Base-by-base conservation (phyloP, 2,797 vertebrate genomes). In the Liparis tanakae region DNA sequence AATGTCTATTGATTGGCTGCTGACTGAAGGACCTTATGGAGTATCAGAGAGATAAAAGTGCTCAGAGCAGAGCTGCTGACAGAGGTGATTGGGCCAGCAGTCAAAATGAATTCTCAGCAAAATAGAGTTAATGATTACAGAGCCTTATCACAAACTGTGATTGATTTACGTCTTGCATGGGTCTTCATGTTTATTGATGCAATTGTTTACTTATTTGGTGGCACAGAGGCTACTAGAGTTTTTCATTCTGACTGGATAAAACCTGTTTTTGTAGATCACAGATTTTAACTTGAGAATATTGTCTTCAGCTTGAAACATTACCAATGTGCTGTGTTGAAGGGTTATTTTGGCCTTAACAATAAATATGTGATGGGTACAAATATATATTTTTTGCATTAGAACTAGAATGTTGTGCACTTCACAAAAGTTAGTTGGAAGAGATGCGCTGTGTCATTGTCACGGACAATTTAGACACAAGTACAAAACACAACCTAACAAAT, bases 141-240 rank as follows among this genome's bases (percentile, higher is more conserved):
- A 55, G 71, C 13, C 90, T 96, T 97, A 96, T 97, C 95, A 91
- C 88, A 74, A 65, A 72, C 92, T 92, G 93, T 88, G 90, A 96
- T 92, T 94, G 95, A 96, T 95, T 95, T 93, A 94, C 93, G 77
- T 93, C 91, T 88, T 91, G 92, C 89, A 85, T 94, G 94, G 93
- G 85, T 93, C 92, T 92, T 90, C 91, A 79, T 96, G 94, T 96
- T 97, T 96, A 95, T 94, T 96, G 95, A 96, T 92, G 95, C 94
- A 96, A 95, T 95, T 96, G 94, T 96, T 97, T 95, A 96, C 96
- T 95, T 94, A 95, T 95, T 95, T 95, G 89, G 85, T 85, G 87
- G 87, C 87, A 88, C 89, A 62, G 85, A 72, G 90, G 85, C 87
- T 88, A 90, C 83, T 85, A 82, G 56, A 73, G 82, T 59, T 90